Evolutionary conservation across 2,797 vertebrate species (phyloP), one percentile per base, ranked within the genome.

Genomic region (Sarcophilus harrisii): DNA sequence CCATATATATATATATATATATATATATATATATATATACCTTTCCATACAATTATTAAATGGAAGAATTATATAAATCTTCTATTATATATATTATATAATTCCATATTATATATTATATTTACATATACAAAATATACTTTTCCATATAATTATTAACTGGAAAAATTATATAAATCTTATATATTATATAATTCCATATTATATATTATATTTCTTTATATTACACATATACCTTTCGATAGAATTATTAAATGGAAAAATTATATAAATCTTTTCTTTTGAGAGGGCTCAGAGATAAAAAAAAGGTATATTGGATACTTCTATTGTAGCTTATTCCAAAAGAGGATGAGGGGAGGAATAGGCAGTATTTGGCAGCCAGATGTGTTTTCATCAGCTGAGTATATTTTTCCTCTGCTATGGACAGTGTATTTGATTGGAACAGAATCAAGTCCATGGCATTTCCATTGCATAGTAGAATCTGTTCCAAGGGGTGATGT

Each of bases 251-350:
- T 87, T 87, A 45, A 49, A 49, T 27, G 73, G 73, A 45, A 87
- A 8, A 87, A 49, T 87, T 49, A 45, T 24, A 49, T 38, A 49
- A 45, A 87, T 94, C 96, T 95, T 93, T 94, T 60, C 52, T 94
- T 12, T 96, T 97, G 94, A 94, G 92, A 93, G 94, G 93, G 91
- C 89, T 93, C 92, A 57, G 32, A 91, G 92, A 96, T 58, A 95
- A 89, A 95, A 94, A 94, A 97, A 96, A 95, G 91, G 91, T 87
- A 96, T 91, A 94, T n/a, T 49, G 91, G 92, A 91, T 92, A n/a
- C 73, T 91, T 95, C 87, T 92, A 94, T 87, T 16, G 30, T 55
- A 57, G 91, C 89, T 87, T 58, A 91, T 58, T 93, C 94, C 91
- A 91, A 94, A 38, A 94, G n/a, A 10, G 38, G 14, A 38, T 24